Evolutionary conservation across 2,113 vertebrate species (phyloP).

Genomic region (Ursus arctos): DNA sequence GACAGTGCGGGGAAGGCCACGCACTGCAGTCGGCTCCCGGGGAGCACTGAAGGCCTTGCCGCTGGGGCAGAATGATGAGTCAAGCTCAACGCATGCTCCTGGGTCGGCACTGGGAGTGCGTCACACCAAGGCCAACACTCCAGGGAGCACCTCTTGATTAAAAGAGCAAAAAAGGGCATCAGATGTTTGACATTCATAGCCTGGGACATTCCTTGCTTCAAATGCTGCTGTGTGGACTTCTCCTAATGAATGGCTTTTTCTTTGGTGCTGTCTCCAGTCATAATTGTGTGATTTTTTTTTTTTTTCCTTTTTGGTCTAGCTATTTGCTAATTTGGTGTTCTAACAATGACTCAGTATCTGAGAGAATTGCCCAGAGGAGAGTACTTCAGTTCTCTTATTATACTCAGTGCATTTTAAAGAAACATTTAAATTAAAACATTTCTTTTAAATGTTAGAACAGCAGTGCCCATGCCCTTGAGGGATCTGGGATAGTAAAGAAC

Average conservation of each 20-base stretch:
- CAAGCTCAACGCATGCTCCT: neutral
- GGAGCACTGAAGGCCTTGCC: neutral
- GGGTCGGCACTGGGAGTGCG: neutral
- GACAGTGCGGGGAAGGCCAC: neutral
- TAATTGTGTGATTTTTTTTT: slow-evolving; percentile 26
- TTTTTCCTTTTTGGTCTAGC: neutral
- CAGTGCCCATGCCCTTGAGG: neutral
- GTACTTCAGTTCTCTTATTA: slow-evolving; percentile 65
- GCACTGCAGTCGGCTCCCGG: neutral
- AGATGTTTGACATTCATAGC: neutral
- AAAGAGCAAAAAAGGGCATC: slow-evolving; percentile 19
- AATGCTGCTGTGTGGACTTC: slow-evolving; percentile 14
- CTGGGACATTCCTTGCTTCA: neutral
- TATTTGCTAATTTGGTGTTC: slow-evolving; percentile 68
- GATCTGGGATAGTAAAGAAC: neutral
- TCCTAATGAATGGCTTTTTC: slow-evolving; percentile 59
- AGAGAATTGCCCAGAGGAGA: neutral
- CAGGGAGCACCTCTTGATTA: neutral
- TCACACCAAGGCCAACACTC: neutral
- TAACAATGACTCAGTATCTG: slow-evolving; percentile 70
- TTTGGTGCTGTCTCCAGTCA: slow-evolving; percentile 58
- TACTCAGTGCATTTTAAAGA: slow-evolving; percentile 56
- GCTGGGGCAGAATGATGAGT: neutral
- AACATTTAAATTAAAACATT: slow-evolving; percentile 43
- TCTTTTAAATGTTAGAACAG: slow-evolving; percentile 37